Conservation (phyloP, 2,888 invertebrate species). For the Pantelozetes paolii region DNA sequence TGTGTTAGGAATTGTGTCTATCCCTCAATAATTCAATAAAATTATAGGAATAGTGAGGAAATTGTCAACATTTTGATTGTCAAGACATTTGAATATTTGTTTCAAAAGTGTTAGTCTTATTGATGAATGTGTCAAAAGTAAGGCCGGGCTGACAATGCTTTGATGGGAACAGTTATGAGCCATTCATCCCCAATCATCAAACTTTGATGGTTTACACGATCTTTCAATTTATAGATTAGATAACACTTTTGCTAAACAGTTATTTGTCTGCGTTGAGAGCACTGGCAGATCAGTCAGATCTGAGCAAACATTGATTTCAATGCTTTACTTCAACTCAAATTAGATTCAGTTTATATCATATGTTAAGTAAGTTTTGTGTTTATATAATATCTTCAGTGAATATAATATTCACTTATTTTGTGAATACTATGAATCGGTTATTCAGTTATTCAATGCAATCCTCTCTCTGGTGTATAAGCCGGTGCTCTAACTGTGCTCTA, state of each 20-base stretch:
- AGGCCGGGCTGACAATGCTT: background rate
- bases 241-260: background rate
- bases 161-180: background rate
- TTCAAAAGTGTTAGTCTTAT: background rate
- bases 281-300: background rate
- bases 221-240: conserved; percentile 23
- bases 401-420: conserved; percentile 23
- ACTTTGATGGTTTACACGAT: conserved; percentile 10
- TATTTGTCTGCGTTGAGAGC: background rate
- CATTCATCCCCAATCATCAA: conserved; percentile 7
- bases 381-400: background rate
- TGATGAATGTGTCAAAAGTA: background rate
- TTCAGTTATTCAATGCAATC: conserved; percentile 31
- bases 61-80: background rate
- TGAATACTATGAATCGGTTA: conserved; percentile 31
- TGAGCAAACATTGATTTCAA: background rate
- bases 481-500: conserved; percentile 5
- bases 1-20: conserved; percentile 2
- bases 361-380: background rate
- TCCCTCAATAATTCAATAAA: background rate
- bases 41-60: background rate
- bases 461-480: conserved; percentile 6
- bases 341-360: background rate
- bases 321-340: background rate
- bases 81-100: too few species aligned